Conservation (phyloP, 1,140 invertebrate genomes). For the Drosophila parvula region DNA sequence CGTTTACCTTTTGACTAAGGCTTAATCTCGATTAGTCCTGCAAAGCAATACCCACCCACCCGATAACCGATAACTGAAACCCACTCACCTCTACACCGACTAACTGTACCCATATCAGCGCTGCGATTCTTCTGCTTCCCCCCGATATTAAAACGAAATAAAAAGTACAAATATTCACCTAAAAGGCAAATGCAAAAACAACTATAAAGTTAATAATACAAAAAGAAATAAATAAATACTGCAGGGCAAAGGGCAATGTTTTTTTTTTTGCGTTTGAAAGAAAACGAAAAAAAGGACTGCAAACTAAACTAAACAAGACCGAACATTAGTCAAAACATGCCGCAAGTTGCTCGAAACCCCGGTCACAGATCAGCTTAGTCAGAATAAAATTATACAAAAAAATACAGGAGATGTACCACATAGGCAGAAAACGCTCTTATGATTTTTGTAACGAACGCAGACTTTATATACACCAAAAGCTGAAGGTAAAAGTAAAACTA, state of each 20-base stretch:
- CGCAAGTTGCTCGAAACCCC: constrained; percentile 22
- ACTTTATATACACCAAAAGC: constrained; percentile 32
- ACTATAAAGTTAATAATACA: constrained; percentile 28
- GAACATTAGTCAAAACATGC: constrained; percentile 17
- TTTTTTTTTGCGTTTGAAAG: constrained; percentile 25
- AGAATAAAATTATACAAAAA: constrained; percentile 16
- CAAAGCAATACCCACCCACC: constrained; percentile 11
- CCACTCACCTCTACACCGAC: constrained; percentile 8
- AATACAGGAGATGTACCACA: constrained; percentile 29
- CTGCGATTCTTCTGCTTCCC: constrained; percentile 71
- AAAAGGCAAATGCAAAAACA: constrained; percentile 44
- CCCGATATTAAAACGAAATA: constrained; percentile 77
- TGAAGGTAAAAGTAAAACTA: constrained; percentile 22
- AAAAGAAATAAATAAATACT: constrained; percentile 3
- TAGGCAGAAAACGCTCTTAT: constrained; percentile 75
- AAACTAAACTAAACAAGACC: constrained; percentile 55
- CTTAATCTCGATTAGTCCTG: constrained; percentile 15
- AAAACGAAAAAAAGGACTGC: constrained; percentile 57
- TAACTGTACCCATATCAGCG: constrained; percentile 46
- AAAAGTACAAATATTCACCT: constrained; percentile 83
- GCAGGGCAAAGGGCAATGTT: constrained; percentile 11
- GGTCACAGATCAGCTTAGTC: constrained; percentile 39
- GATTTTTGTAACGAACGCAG: constrained; percentile 71
- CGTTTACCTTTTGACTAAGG: constrained; percentile 39
- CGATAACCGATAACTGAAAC: constrained; percentile 3